Conservation (phyloP, 2,888 invertebrate genomes). For the Automeris io region DNA sequence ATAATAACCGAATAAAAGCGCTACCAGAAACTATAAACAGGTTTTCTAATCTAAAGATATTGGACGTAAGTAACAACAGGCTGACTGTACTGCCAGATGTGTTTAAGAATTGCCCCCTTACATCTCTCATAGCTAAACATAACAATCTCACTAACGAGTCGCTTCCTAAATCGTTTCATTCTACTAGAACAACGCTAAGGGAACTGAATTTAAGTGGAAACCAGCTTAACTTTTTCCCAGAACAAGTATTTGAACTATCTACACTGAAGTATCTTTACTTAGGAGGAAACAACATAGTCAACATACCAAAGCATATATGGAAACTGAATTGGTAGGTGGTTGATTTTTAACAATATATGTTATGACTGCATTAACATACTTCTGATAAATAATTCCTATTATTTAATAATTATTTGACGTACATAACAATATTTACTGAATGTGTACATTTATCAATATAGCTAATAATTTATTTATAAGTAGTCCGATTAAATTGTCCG, state of each 20-base stretch:
- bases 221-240: constrained; percentile 87
- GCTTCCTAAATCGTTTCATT: constrained; percentile 90
- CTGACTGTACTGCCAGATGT: constrained; percentile 86
- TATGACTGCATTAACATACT: background rate
- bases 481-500: no score
- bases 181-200: constrained; percentile 79
- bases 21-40: constrained; percentile 80
- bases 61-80: constrained; percentile 93
- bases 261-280: constrained; percentile 91
- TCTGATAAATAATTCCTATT: no score
- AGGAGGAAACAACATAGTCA: constrained; percentile 90
- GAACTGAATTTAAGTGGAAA: constrained; percentile 98
- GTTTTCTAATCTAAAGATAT: constrained; percentile 84
- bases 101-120: constrained; percentile 84
- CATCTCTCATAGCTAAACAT: constrained; percentile 90
- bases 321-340: constrained; percentile 57
- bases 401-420: no score
- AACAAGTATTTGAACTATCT: constrained; percentile 87
- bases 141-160: constrained; percentile 89
- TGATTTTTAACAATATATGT: background rate
- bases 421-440: no score
- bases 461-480: no score
- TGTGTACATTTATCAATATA: no score
- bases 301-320: constrained; percentile 88
- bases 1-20: constrained; percentile 88